Base-by-base conservation (phyloP, 2,888 invertebrate genomes). In the Eudemis profundana region DNA sequence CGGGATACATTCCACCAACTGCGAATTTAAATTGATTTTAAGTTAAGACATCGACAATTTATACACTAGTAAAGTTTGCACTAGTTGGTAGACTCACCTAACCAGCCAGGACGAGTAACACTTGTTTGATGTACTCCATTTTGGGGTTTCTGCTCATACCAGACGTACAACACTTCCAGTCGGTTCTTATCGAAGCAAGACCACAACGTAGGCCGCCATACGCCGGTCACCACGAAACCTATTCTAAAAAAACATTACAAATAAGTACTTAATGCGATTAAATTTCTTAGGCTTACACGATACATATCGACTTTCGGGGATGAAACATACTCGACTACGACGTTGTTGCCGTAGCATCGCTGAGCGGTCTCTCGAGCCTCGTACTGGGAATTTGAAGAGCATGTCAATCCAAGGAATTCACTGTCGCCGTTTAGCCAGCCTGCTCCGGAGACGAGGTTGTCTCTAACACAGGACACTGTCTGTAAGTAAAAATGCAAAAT, bases 161-260 rank as follows among this genome's bases (percentile, higher is more conserved):
- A 87, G 0, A 93, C 91, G 70, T 94, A 94, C 5, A 94, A 72
- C 0, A 94, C 90, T 69, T 90, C 90, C 60, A 93, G 80, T 0
- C 86, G 81, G 3, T 72, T 77, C 42, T 87, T 83, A 76, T 94
- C 90, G 71, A 93, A 94, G 77, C 95, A 95, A 0, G 94, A 86
- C 72, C 85, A 87, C 69, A 92, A 92, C 4, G 87, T 74, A 17
- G 87, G 83, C 67, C 93, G 81, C 78, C 94, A 93, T 3, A 83
- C 79, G 15, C 81, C 79, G 65, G 85, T 79, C 0, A 93, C 84
- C 19, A 79, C 75, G 75, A 93, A 94, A 1, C 94, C 94, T 36
- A 93, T 86, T 66, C 93, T 91, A 71, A 40, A 81, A 76, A 23
- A 40, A 57, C 42, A 10, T 4, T 42, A 10, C 8, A 42, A 42